Conservation (phyloP, 2,113 vertebrate species). For the Acinonyx jubatus region DNA sequence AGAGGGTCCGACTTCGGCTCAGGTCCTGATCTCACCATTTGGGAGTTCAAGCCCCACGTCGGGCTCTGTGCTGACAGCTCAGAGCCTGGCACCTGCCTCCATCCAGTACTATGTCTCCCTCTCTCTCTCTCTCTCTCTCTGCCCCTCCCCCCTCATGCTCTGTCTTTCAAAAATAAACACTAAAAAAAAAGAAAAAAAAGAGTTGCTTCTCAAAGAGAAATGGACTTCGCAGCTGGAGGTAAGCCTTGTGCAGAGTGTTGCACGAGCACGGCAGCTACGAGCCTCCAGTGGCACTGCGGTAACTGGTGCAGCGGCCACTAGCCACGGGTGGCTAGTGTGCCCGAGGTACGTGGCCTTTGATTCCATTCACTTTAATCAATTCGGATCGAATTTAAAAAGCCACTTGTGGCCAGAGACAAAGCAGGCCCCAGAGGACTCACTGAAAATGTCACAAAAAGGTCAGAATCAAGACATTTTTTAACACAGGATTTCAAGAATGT, state of each 20-base stretch:
- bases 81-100: too few species aligned
- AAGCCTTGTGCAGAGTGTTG: accelerated
- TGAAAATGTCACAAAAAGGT: neutral
- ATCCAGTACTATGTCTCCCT: too few species aligned
- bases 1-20: too few species aligned
- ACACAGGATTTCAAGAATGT: accelerated
- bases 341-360: accelerated
- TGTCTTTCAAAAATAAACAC: too few species aligned
- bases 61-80: too few species aligned
- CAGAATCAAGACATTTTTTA: neutral
- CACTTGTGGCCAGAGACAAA: accelerated
- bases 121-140: too few species aligned
- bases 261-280: accelerated
- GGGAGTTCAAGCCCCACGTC: too few species aligned
- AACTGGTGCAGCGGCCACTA: accelerated
- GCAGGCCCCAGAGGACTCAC: neutral
- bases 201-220: neutral
- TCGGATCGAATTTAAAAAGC: neutral
- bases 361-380: too few species aligned
- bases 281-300: accelerated
- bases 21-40: too few species aligned
- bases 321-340: accelerated
- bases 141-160: too few species aligned
- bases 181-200: too few species aligned
- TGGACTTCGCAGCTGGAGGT: accelerated